Conservation (phyloP, 1,140 invertebrate genomes). For the Tetramorium simillimum region DNA sequence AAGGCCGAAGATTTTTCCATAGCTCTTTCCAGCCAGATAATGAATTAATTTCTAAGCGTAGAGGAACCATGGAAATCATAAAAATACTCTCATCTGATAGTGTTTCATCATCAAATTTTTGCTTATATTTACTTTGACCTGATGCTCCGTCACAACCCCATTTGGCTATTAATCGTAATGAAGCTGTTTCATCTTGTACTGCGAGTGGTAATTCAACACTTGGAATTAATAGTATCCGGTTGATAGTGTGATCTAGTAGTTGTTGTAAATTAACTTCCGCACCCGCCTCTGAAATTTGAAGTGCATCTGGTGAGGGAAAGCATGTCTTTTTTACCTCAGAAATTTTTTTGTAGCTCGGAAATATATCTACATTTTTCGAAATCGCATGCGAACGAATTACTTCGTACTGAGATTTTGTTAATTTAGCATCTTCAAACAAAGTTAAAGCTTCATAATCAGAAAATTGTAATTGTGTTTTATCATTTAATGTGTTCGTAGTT, state of each 20-base stretch:
- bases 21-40: not conserved
- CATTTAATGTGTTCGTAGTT: not conserved
- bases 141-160: conserved; percentile 19
- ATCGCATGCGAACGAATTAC: not conserved
- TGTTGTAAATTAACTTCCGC: not conserved
- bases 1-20: not conserved
- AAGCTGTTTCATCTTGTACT: too few relatives aligned
- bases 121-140: not conserved
- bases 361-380: not conserved
- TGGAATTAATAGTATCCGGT: not conserved
- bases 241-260: not conserved
- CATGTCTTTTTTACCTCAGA: not conserved
- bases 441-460: not conserved
- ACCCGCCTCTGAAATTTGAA: not conserved
- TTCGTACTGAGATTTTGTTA: not conserved
- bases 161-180: not conserved
- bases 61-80: conserved; percentile 20
- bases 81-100: conserved; percentile 15
- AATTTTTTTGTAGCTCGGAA: not conserved
- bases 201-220: not conserved
- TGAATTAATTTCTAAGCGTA: not conserved
- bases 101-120: not conserved
- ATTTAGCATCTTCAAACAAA: conserved; percentile 4
- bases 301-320: not conserved
- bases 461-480: conserved; percentile 11